A percentile compares a stretch with the other conserved stretches of the same genome.
Conservation (phyloP, 2,113 vertebrate genomes). For the Ibidorhyncha struthersii region DNA sequence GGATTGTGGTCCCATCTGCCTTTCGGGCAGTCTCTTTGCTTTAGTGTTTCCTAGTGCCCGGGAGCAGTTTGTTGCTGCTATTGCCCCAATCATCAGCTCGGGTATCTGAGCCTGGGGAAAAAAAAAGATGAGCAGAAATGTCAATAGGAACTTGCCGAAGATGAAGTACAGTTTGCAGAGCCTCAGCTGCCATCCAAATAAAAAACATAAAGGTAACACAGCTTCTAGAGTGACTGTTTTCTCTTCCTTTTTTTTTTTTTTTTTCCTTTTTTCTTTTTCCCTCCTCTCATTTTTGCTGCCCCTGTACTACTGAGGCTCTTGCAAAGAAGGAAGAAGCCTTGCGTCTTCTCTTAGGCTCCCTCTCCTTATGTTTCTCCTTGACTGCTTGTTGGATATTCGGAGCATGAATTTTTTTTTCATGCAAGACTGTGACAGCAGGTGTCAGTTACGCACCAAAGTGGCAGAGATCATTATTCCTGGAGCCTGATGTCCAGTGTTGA, state of each 20-base stretch:
- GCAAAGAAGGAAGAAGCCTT: background rate
- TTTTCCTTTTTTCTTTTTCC: too few species aligned
- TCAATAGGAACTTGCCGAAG: background rate
- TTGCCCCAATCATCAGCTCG: background rate
- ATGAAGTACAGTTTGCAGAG: background rate
- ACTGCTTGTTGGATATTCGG: background rate
- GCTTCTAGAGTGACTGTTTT: background rate
- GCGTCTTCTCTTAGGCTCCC: background rate
- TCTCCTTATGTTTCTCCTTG: background rate
- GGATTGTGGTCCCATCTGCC: background rate
- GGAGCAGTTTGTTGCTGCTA: background rate
- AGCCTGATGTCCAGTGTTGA: background rate
- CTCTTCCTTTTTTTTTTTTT: background rate
- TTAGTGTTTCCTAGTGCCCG: background rate
- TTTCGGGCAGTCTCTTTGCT: background rate
- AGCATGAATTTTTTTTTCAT: background rate
- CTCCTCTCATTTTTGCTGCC: background rate
- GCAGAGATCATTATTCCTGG: background rate
- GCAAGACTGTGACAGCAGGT: slow-evolving; percentile 16
- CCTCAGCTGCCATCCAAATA: background rate
- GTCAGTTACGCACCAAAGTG: slow-evolving; percentile 2
- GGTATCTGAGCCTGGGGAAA: background rate
- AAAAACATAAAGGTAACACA: background rate
- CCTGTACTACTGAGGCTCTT: background rate
- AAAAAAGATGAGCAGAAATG: background rate